Conservation (phyloP, 2,113 vertebrate genomes). For the Callorhinus ursinus region DNA sequence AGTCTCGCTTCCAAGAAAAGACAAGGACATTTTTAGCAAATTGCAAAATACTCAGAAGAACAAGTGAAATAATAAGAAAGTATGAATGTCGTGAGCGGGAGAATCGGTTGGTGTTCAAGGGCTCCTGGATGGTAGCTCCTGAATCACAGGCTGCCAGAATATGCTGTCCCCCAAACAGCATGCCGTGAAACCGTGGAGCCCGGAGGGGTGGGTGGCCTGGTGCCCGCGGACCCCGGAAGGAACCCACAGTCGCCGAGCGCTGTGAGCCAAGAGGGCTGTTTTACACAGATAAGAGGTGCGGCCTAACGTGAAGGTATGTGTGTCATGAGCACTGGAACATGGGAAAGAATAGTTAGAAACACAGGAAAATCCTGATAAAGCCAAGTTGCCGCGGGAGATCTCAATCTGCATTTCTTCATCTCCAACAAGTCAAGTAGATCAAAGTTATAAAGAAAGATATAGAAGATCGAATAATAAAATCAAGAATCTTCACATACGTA, state of each 20-base stretch:
- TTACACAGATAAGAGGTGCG: background rate
- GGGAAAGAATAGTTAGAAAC: background rate
- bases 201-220: rapidly evolving
- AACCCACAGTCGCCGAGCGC: rapidly evolving
- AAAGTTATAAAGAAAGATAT: background rate
- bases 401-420: background rate
- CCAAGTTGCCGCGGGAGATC: too few relatives aligned
- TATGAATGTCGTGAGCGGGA: background rate
- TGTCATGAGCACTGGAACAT: background rate
- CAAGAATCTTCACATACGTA: background rate
- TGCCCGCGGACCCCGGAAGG: background rate
- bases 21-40: background rate
- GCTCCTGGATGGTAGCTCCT: background rate
- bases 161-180: rapidly evolving
- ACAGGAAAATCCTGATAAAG: background rate
- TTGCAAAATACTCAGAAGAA: background rate
- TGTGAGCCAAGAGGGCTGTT: background rate
- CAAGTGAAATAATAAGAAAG: background rate
- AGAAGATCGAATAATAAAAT: background rate
- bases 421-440: background rate
- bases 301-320: background rate
- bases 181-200: rapidly evolving
- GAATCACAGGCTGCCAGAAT: background rate
- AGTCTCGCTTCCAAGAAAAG: background rate
- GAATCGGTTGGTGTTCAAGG: background rate